Base-by-base conservation (phyloP, 2,888 invertebrate species). In the Noctua janthe region DNA sequence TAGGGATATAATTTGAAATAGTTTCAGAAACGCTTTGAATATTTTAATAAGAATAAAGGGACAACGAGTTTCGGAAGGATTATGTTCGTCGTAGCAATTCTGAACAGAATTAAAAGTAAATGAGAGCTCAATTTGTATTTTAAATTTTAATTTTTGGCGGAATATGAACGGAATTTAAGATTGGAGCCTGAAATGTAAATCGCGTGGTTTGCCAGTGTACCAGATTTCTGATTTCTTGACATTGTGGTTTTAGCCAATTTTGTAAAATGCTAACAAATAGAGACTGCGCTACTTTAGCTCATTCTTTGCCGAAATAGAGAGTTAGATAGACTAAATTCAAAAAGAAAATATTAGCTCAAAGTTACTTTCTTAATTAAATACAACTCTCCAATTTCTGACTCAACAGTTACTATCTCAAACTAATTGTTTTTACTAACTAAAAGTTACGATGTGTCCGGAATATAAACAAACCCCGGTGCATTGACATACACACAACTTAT, bases 381-480 rank as follows among this genome's bases (percentile, higher is more conserved):
- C 15, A 43, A 39, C 29, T 69, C 51, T 69, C 20, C 35, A 77
- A 72, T 66, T 76, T 59, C 64, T 74, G n/a, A 56, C 1, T 29
- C 39, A 71, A 59, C 76, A 64, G 71, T 81, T 82, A 85, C 80
- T 83, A 88, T 88, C 82, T 73, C 74, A 78, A 80, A 80, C 74
- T 71, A 87, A 83, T 81, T 84, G 79, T 85, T 88, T 83, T 82
- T 81, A 88, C 81, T 86, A 81, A 66, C 66, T 66, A 39, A 86
- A 86, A 80, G 79, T 74, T 43, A 77, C 39, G 73, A 74, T 76
- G 87, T 66, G 85, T 74, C 70, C 43, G 8, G 86, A 84, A 86
- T 86, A 78, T 67, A 81, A 91, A 87, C 85, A 88, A 72, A 73
- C 78, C 78, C 81, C 74, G 74, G 85, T 91, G 90, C 91, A 89